These are phyloP conservation scores for Xenopus laevis DNA, from an alignment of 2,113 vertebrate genomes.

Conservation along the genomic window DNA sequence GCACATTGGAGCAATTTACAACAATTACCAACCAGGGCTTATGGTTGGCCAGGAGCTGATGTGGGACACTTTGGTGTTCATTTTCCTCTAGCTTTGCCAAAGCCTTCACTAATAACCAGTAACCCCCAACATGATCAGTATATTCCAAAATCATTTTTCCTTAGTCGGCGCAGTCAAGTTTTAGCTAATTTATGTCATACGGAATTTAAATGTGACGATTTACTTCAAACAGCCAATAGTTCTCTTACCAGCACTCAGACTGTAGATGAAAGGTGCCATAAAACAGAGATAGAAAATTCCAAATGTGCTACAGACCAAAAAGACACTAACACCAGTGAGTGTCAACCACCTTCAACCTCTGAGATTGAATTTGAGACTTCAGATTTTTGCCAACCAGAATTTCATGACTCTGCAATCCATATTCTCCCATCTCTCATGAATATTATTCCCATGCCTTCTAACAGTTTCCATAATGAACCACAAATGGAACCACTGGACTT, in stretches of 20 bases:
- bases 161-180: neutral
- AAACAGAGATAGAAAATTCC: neutral
- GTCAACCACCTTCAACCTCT: neutral
- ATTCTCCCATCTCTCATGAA: neutral
- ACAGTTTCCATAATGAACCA: conserved; percentile 44
- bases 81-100: neutral
- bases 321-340: too few species aligned
- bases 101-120: neutral
- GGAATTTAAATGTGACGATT: neutral
- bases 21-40: neutral
- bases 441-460: neutral
- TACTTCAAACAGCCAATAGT: neutral
- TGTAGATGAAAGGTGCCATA: neutral
- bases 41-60: conserved; percentile 12
- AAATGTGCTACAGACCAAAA: neutral
- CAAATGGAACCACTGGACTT: conserved; percentile 73
- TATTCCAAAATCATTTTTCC: neutral
- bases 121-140: neutral
- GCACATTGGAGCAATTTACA: conserved; percentile 17
- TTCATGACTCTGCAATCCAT: neutral
- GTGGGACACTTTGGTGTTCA: conserved; percentile 2
- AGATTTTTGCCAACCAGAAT: neutral
- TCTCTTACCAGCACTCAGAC: neutral
- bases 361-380: neutral
- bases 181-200: neutral